These are phyloP conservation scores for Trematocara nigrifrons DNA, from an alignment of 2,113 vertebrate genomes.

Conservation along the genomic window DNA sequence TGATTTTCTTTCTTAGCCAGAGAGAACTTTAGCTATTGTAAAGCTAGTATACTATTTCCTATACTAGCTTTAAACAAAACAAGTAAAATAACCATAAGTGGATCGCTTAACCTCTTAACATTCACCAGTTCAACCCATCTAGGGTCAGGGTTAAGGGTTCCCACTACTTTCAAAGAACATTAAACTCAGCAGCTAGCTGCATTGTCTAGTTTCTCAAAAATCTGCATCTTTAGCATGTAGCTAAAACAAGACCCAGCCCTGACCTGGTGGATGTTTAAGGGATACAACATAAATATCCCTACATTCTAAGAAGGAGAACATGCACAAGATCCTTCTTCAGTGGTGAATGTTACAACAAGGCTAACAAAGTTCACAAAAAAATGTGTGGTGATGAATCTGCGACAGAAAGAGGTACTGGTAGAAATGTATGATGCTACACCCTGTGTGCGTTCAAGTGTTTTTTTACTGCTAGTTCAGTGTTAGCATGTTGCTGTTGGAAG, in stretches of 20 bases:
- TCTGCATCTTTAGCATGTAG: not conserved
- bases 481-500: not conserved
- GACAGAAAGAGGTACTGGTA: not conserved
- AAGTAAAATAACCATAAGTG: not conserved
- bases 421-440: not conserved
- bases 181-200: not conserved
- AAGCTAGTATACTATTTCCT: not conserved
- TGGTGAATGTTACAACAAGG: not conserved
- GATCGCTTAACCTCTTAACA: not conserved
- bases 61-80: not conserved
- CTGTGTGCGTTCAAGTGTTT: not conserved
- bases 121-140: not conserved
- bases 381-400: not conserved
- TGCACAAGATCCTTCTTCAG: not conserved
- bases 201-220: not conserved
- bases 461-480: not conserved
- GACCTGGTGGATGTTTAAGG: not conserved
- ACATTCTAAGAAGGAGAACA: not conserved
- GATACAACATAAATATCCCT: not conserved
- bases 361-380: not conserved
- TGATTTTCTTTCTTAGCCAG: not conserved
- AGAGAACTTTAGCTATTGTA: not conserved
- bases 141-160: not conserved
- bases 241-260: not conserved
- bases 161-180: not conserved